Percentiles rank a stretch among this genome's conserved stretches.
Evolutionary conservation across 2,888 invertebrate genomes (phyloP).

Genomic region (Ariolimax columbianus): DNA sequence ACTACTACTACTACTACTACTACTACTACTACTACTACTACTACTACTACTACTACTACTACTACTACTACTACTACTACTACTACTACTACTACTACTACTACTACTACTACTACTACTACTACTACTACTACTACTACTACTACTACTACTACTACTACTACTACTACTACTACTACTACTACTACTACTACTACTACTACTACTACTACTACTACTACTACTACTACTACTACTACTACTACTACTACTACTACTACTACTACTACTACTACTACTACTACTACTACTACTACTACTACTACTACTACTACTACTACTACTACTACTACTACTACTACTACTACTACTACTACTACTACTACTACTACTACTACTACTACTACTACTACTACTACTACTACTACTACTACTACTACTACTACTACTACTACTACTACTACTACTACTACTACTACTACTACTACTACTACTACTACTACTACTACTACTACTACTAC

Average conservation of each 20-base stretch:
- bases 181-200: not conserved
- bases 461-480: slow-evolving; percentile 28
- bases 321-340: slow-evolving; percentile 25
- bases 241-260: slow-evolving; percentile 31
- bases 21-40: slow-evolving; percentile 1
- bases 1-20: slow-evolving; percentile 27
- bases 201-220: not conserved
- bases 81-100: slow-evolving; percentile 23
- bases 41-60: slow-evolving; percentile 22
- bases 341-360: slow-evolving; percentile 30
- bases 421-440: slow-evolving; percentile 21
- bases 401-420: slow-evolving; percentile 25
- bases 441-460: slow-evolving; percentile 28
- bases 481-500: slow-evolving; percentile 24
- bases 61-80: slow-evolving; percentile 5
- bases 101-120: slow-evolving; percentile 19
- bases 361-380: slow-evolving; percentile 26
- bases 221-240: slow-evolving; percentile 25
- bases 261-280: slow-evolving; percentile 11
- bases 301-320: slow-evolving; percentile 8
- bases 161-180: slow-evolving; percentile 26
- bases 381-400: slow-evolving; percentile 20
- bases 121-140: slow-evolving; percentile 29
- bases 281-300: slow-evolving; percentile 23
- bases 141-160: not conserved